phyloP scores from a whole-genome alignment of 2,888 invertebrate genomes.

The Dorcus parallelipipedus region DNA sequence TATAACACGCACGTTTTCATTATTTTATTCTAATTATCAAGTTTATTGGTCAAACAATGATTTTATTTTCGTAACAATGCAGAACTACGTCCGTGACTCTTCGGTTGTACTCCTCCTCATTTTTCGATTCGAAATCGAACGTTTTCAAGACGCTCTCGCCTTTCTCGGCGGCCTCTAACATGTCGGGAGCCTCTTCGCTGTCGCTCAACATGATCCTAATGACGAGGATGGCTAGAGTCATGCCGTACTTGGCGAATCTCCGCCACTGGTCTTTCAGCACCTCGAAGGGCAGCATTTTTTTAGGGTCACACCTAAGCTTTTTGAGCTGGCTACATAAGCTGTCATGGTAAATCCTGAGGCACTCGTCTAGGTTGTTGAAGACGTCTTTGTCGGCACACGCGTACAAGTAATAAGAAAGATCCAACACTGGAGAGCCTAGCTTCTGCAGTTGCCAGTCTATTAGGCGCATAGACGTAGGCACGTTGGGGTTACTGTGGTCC shows the following conservation, averaged over 20 bases:
- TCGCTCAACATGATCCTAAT: slow-evolving; percentile 23
- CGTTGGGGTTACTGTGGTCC: slow-evolving; percentile 16
- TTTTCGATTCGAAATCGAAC: slow-evolving; percentile 14
- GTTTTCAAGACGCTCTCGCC: slow-evolving; percentile 11
- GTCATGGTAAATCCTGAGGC: slow-evolving; percentile 37
- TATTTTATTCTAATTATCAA: too few relatives aligned
- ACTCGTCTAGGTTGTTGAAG: slow-evolving; percentile 33
- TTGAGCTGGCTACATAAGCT: slow-evolving; percentile 29
- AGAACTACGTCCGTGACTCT: slow-evolving; percentile 16
- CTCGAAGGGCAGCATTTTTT: slow-evolving; percentile 17
- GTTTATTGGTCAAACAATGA: background rate
- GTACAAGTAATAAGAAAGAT: slow-evolving; percentile 41
- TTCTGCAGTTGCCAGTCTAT: slow-evolving; percentile 34
- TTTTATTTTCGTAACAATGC: slow-evolving; percentile 15
- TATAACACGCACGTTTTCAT: too few relatives aligned
- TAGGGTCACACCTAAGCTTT: slow-evolving; percentile 24
- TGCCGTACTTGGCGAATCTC: slow-evolving; percentile 21
- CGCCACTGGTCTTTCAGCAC: slow-evolving; percentile 27
- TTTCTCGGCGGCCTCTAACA: slow-evolving; percentile 13
- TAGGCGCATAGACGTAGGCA: slow-evolving; percentile 25
- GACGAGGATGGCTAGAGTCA: slow-evolving; percentile 18
- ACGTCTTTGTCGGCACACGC: slow-evolving; percentile 33
- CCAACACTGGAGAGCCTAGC: slow-evolving; percentile 32
- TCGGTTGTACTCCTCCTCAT: slow-evolving; percentile 20
- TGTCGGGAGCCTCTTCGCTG: slow-evolving; percentile 21